Evolutionary conservation across 2,113 vertebrate genomes (phyloP).

Genomic region (Saguinus midas): DNA sequence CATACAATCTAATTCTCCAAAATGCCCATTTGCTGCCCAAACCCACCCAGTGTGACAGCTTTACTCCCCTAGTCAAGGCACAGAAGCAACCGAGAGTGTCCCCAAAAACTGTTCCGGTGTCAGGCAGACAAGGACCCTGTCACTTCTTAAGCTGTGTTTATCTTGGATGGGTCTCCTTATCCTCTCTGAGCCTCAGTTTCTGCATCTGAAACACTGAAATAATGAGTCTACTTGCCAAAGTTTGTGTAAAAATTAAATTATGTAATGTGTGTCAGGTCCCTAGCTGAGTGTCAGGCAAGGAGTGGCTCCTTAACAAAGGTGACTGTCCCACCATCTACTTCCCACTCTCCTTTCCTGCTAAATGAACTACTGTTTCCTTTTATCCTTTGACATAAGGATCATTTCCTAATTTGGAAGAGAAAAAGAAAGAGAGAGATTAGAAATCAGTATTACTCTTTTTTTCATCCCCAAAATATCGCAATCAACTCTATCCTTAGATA

Average conservation of each 20-base stretch:
- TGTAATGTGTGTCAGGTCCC: background rate
- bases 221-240: background rate
- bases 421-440: background rate
- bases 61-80: background rate
- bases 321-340: background rate
- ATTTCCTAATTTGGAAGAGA: background rate
- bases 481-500: background rate
- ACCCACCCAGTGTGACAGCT: background rate
- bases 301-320: background rate
- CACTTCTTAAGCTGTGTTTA: background rate
- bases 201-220: slow-evolving; percentile 44
- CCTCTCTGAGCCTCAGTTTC: background rate
- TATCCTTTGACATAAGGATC: background rate
- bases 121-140: too few relatives aligned
- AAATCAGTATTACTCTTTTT: background rate
- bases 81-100: background rate
- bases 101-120: background rate
- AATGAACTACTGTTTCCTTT: background rate
- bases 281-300: background rate
- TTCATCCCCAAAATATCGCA: background rate
- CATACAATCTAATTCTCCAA: background rate
- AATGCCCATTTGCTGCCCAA: background rate
- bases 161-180: background rate
- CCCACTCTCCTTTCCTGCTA: background rate
- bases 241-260: background rate